Conservation (phyloP, 2,113 vertebrate genomes). For the Gallinago undulata region DNA sequence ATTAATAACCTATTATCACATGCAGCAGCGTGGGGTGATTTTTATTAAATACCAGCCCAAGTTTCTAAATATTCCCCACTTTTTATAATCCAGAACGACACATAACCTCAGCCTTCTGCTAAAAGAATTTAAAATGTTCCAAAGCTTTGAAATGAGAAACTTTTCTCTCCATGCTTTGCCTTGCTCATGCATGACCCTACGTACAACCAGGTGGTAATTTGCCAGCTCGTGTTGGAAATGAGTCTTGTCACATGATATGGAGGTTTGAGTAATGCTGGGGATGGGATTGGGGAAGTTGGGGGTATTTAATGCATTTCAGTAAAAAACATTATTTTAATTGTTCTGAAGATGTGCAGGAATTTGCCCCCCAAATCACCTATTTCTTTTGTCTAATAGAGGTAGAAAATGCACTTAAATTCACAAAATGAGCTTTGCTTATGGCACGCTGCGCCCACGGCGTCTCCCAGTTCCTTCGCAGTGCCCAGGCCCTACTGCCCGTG, state of each 20-base stretch:
- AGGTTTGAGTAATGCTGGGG: background rate
- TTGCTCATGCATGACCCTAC: fast-evolving
- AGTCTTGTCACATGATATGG: background rate
- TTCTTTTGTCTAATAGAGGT: background rate
- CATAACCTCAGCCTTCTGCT: background rate
- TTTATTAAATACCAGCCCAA: background rate
- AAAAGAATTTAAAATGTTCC: background rate
- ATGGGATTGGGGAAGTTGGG: background rate
- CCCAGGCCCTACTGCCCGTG: fast-evolving
- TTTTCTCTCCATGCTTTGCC: background rate
- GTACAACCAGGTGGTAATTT: background rate
- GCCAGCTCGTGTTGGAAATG: background rate
- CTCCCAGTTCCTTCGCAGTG: background rate
- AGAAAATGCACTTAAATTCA: background rate
- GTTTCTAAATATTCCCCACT: background rate
- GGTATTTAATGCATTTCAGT: background rate
- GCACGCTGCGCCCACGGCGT: background rate
- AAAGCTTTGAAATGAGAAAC: background rate
- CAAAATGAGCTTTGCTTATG: background rate
- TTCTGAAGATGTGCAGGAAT: background rate
- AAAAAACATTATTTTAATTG: background rate
- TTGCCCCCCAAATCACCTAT: background rate
- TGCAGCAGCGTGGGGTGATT: background rate
- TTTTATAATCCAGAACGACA: background rate
- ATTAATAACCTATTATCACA: background rate